These are phyloP conservation scores for Cosmia trapezina DNA, from an alignment of 2,888 invertebrate genomes.

Conservation along the genomic window DNA sequence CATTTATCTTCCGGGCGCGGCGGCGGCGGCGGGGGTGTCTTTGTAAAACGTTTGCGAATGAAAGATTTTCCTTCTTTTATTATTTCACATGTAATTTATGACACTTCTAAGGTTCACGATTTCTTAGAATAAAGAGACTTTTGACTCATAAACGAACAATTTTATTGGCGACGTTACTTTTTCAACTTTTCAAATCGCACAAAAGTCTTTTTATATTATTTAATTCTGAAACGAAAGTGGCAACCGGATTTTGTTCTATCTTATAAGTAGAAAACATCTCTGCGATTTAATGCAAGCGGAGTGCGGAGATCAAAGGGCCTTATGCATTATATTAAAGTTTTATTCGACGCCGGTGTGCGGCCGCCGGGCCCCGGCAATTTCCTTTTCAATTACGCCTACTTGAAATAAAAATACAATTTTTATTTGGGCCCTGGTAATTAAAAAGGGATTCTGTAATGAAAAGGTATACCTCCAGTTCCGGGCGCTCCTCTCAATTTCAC, in stretches of 20 bases:
- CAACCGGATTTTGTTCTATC: constrained; percentile 68
- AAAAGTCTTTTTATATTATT: constrained; percentile 58
- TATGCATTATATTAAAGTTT: constrained; percentile 90
- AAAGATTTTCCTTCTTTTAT: constrained; percentile 86
- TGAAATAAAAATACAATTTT: constrained; percentile 90
- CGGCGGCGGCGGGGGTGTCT: constrained; percentile 75
- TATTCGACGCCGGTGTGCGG: constrained; percentile 83
- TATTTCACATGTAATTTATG: constrained; percentile 88
- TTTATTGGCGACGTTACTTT: constrained; percentile 68
- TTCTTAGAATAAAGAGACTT: constrained; percentile 73
- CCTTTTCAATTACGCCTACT: constrained; percentile 90
- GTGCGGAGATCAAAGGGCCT: constrained; percentile 89
- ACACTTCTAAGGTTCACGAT: constrained; percentile 78
- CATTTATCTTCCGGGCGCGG: constrained; percentile 80
- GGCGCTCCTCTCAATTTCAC: constrained; percentile 89
- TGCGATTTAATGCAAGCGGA: constrained; percentile 85
- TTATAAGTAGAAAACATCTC: constrained; percentile 78
- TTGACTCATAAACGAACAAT: constrained; percentile 73
- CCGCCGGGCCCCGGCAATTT: constrained; percentile 86
- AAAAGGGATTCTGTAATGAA: constrained; percentile 90
- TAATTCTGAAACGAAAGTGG: constrained; percentile 59
- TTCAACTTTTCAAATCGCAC: constrained; percentile 58
- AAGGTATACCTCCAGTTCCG: constrained; percentile 89
- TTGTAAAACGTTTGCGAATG: constrained; percentile 85
- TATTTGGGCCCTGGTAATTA: constrained; percentile 89